Percentiles rank a stretch among this genome's conserved stretches.
Evolutionary conservation across 2,888 invertebrate genomes (phyloP).

Genomic region (Peribatodes rhomboidaria): DNA sequence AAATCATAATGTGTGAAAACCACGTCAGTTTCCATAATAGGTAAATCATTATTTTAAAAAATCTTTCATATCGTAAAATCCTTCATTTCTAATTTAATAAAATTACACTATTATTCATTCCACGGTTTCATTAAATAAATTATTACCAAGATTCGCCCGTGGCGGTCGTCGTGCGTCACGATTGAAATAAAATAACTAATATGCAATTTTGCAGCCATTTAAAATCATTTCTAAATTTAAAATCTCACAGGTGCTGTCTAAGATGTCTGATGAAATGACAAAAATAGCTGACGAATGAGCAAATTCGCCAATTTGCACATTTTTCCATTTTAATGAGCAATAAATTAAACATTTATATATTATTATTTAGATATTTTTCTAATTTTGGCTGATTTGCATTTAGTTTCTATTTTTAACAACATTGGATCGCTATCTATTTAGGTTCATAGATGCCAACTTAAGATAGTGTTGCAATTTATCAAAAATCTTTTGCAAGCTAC

Average conservation of each 20-base stretch:
- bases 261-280: conserved; percentile 6
- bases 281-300: conserved; percentile 8
- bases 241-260: background rate
- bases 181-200: background rate
- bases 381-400: conserved; percentile 1
- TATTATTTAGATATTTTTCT: conserved; percentile 12
- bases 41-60: too few species aligned
- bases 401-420: conserved; percentile 7
- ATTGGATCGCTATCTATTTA: background rate
- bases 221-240: background rate
- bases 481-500: too few species aligned
- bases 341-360: conserved; percentile 8
- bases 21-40: too few species aligned
- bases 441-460: background rate
- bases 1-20: too few species aligned
- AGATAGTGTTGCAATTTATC: background rate
- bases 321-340: conserved; percentile 15
- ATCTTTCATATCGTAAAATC: too few species aligned
- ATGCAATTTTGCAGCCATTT: background rate
- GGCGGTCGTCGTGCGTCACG: background rate
- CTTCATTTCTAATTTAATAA: too few species aligned
- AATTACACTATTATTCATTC: too few species aligned
- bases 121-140: too few species aligned
- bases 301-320: conserved; percentile 13
- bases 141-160: too few species aligned